Base-by-base conservation (phyloP, 2,888 invertebrate genomes). In the Crematogaster levior region DNA sequence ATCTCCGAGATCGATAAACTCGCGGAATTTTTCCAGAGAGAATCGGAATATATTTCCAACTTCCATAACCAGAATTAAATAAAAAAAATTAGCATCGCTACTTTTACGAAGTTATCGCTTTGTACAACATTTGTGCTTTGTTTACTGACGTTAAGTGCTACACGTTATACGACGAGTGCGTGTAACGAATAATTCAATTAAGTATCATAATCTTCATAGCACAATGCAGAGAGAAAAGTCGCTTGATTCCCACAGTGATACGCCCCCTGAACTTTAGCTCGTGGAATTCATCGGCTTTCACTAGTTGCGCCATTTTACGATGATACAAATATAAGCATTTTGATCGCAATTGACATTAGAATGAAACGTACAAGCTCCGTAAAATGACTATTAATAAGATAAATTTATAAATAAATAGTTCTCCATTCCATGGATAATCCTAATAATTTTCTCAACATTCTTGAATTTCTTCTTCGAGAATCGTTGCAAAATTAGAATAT, bases 161-260 rank as follows among this genome's bases (percentile, higher is more conserved):
- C 46, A 24, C 34, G n/a, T 40, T 24, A 46, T 0, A 34, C 6
- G 56, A n/a, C 40, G 40, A 10, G n/a, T 72, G 27, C 40, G 21
- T 27, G 9, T 18, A 73, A 27, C 18, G 7, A 56, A 56, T 30
- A 43, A 77, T 53, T 61, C n/a, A 56, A 30, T 43, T 30, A 9
- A 30, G 18, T 40, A 66, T 75, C 24, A 51, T 46, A 56, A 68
- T 79, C 56, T 79, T 68, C 24, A 12, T 24, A 18, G 43, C 15
- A 68, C 66, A 68, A 56, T 68, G 34, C 18, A 15, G 27, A 86
- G 82, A 88, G 88, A 89, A 87, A 89, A 89, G 89, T 89, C 89
- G 87, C 82, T 83, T 85, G 89, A 89, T 89, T 89, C 89, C 86
- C 89, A 89, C 89, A 89, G 73, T 87, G 87, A 89, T 89, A 89